Base-by-base conservation (phyloP, 2,888 invertebrate genomes). In the Atethmia centrago region DNA sequence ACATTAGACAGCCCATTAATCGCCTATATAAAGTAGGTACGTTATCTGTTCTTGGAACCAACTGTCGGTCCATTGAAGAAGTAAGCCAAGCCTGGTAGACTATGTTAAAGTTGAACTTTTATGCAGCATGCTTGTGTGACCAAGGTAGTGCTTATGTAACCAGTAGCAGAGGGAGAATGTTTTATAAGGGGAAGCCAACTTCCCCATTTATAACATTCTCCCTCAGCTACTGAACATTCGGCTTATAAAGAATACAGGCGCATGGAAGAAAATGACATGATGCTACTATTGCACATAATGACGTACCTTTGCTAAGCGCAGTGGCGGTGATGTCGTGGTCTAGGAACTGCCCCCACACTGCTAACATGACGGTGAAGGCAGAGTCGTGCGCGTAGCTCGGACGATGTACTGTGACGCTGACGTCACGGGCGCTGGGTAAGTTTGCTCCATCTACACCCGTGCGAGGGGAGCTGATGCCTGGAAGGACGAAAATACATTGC, bases 261-360 rank as follows among this genome's bases (percentile, higher is more conserved):
- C 0, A 36, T 36, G 36, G 36, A 36, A 36, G 7, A 36, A 36
- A 36, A 36, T 0, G 36, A 4, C 36, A 36, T 36, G 36, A 36
- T 36, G 36, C 36, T 36, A 36, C 36, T 21, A 21, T 21, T 49
- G 21, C 49, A 51, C 51, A 51, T 14, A 25, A 51, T 51, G 51
- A 25, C 51, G 12, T 25, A 55, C 98, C 97, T 89, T 97, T 97
- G 85, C 97, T 98, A 12, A 98, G 93, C 0, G 98, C 98, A 0
- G 98, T 98, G 10, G 98, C 98, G 0, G 98, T 98, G 71, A 99
- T 97, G 85, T 99, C 99, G 85, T 99, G 98, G 92, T 98, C 98
- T 21, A 99, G 90, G 93, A 99, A 98, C 94, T 99, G 98, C 0
- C 98, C 99, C 97, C 98, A 99, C 8, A 98, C 98, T 0, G 98